Conservation (phyloP, 2,113 vertebrate genomes). For the Rattus norvegicus region DNA sequence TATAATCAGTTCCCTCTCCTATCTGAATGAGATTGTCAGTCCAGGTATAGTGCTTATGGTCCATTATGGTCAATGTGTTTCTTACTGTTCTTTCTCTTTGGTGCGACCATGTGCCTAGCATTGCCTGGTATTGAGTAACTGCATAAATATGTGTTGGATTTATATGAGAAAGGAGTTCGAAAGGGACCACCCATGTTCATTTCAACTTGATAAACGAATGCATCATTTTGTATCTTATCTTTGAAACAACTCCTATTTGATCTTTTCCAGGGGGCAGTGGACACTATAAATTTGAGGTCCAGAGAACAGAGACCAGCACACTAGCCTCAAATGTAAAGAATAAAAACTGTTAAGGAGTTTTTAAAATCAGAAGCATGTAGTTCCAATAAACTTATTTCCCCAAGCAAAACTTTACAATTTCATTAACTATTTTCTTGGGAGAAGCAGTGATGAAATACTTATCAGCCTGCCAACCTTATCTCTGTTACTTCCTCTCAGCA, state of each 20-base stretch:
- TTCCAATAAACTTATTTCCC: not conserved
- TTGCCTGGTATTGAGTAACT: not conserved
- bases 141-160: not conserved
- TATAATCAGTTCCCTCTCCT: not conserved
- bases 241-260: not conserved
- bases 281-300: not conserved
- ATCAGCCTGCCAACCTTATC: not conserved
- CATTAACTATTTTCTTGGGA: not conserved
- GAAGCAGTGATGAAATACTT: not conserved
- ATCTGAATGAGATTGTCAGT: not conserved
- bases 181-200: not conserved
- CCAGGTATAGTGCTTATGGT: not conserved
- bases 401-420: not conserved
- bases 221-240: not conserved
- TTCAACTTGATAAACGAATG: not conserved
- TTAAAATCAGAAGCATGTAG: not conserved
- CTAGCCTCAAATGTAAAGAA: not conserved
- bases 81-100: constrained; percentile 8
- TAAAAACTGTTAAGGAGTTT: not conserved
- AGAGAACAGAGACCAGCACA: not conserved
- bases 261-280: not conserved
- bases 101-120: not conserved
- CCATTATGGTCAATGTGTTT: not conserved
- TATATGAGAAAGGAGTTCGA: not conserved
- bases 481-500: not conserved